Evolutionary conservation across 2,888 invertebrate genomes (phyloP).

Genomic region (Torymus texanus): DNA sequence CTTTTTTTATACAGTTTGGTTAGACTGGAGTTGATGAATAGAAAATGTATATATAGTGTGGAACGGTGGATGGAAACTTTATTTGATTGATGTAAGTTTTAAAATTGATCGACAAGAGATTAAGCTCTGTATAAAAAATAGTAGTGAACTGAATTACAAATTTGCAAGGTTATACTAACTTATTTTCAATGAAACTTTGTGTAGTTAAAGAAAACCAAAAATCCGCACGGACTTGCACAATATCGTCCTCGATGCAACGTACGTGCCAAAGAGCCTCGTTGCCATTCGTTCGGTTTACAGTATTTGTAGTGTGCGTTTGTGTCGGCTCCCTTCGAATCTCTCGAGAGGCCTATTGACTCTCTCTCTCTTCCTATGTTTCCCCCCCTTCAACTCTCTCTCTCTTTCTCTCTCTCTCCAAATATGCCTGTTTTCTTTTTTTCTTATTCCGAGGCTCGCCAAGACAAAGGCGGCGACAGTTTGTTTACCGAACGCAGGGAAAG

Average conservation of each 20-base stretch:
- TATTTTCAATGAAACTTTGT: too few relatives aligned
- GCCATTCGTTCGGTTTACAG: constrained; percentile 52
- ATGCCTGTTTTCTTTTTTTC: constrained; percentile 25
- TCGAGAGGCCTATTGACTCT: constrained; percentile 54
- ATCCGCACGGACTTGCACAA: constrained; percentile 7
- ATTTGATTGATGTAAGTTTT: too few relatives aligned
- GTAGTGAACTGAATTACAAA: too few relatives aligned
- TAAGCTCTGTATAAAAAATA: too few relatives aligned
- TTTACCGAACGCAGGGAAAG: neutral
- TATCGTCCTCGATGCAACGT: neutral
- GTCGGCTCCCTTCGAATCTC: constrained; percentile 47
- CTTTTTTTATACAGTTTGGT: too few relatives aligned
- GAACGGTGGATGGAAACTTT: too few relatives aligned
- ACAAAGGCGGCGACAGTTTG: constrained; percentile 38
- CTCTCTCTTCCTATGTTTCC: constrained; percentile 17
- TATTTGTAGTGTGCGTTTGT: constrained; percentile 40
- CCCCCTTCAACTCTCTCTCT: constrained; percentile 10
- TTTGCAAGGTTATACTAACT: too few relatives aligned
- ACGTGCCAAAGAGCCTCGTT: constrained; percentile 9
- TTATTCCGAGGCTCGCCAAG: constrained; percentile 1
- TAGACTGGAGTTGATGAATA: too few relatives aligned
- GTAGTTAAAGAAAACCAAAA: neutral
- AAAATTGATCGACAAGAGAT: too few relatives aligned
- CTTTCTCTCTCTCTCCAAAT: constrained; percentile 23
- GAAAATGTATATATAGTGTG: too few relatives aligned